Base-by-base conservation (phyloP, 2,797 vertebrate genomes). In the Pangasius djambal region DNA sequence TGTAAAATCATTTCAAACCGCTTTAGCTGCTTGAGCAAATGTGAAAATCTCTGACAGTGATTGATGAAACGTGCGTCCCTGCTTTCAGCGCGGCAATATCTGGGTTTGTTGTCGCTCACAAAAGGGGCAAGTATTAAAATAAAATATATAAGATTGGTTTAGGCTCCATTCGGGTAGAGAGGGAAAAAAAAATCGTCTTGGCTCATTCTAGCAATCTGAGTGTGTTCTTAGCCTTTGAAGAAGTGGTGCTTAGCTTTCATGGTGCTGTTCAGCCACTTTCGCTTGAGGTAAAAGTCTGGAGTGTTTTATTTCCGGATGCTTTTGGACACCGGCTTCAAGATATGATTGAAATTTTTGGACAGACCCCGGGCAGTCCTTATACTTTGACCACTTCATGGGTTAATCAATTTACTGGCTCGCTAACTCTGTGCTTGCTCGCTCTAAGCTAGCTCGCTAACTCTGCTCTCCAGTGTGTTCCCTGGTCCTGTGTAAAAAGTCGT, bases 111-210 rank as follows among this genome's bases (percentile, higher is more conserved):
- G 86, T 75, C 70, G 48, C 65, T 83, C 72, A 83, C 70, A 87
- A 91, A 69, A 88, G 89, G 84, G 72, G 81, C 84, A 89, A 72
- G 84, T 85, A 86, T 83, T 65, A 65, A 63, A 83, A 83, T 83
- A 40, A 28, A 65, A 44, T 28, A 16, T 28, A 85, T 89, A 69
- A 79, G 88, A 90, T 90, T 65, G 59, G 77, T 89, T 89, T 70
- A 88, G 72, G 31, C 86, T 91, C 63, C 82, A 55, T 87, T 90
- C 87, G 89, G 86, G 89, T 91, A 81, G 59, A 72, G 63, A 50
- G 57, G 9, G 12, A 13, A 50, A 88, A 13, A 50, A 88, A 72
- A 85, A 59, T 31, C 69, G 22, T 57, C 52, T 18, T 10, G 78
- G 16, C n/a, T 79, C 28, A 3, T 9, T 22, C 57, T 63, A 37